Evolutionary conservation across 1,140 invertebrate species (phyloP), one percentile per base, ranked within the genome.

Genomic region (Homalodisca vitripennis): DNA sequence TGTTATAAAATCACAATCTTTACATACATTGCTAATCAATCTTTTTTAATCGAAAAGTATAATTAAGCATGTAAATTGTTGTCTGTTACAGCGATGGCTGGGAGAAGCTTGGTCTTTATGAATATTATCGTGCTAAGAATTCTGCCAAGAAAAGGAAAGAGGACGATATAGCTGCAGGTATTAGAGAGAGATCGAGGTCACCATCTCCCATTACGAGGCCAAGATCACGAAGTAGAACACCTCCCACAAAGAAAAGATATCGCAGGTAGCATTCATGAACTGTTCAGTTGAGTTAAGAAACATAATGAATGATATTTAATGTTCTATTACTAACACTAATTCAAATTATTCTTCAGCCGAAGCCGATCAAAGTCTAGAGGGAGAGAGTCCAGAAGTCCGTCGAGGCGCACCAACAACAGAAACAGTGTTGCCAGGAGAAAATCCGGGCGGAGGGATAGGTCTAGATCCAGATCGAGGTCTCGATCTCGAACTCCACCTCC

Each of bases 41-140:
- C 10, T 12, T 55, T n/a, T 62, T 60, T 64, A 62, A 12, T 60
- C n/a, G 41, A 67, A 41, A 14, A 65, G 14, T 31, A 17, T 13
- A 13, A 14, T 62, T 46, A 67, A 57, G n/a, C n/a, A n/a, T n/a
- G n/a, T n/a, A n/a, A n/a, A n/a, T n/a, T n/a, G n/a, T n/a, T n/a
- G n/a, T n/a, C n/a, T n/a, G 34, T 41, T 41, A 10, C 76, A 96
- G 93, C 82, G 96, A 98, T 78, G 97, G 97, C 47, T 98, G 97
- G 97, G 97, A 98, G 79, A 96, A 97, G 80, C 82, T 98, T 75
- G 95, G 94, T 69, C 82, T 99, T 24, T 98, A 98, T 80, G 97
- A 98, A 82, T 99, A 97, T 81, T 98, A 95, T 80, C 95, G 95
- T 83, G 93, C 95, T 0, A 99, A 98, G 81, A 94, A 95, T 81